A percentile compares a stretch with the other conserved stretches of the same genome.
These are phyloP conservation scores for Mirza zaza DNA, from an alignment of 2,113 vertebrate genomes.

Conservation along the genomic window DNA sequence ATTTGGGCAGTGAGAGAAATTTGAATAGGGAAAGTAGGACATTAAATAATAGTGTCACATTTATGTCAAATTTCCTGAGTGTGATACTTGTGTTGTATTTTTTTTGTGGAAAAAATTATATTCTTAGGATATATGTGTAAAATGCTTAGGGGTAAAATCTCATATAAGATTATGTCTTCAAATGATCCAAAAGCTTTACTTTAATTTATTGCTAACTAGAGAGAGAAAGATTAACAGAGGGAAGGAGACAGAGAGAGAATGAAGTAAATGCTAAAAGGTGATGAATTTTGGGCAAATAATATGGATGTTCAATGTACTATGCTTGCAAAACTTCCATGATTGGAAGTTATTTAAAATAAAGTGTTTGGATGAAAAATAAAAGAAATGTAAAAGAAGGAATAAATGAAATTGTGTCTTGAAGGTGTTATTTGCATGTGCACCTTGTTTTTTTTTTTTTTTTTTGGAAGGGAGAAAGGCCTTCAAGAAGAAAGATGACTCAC, in stretches of 20 bases:
- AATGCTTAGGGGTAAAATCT: background rate
- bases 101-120: background rate
- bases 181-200: background rate
- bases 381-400: background rate
- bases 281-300: background rate
- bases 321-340: background rate
- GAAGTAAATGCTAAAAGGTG: background rate
- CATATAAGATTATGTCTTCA: background rate
- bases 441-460: background rate
- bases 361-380: background rate
- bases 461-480: background rate
- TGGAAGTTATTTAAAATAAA: background rate
- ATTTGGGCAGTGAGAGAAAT: background rate
- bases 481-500: background rate
- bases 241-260: background rate
- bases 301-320: background rate
- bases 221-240: background rate
- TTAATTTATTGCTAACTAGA: background rate
- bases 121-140: background rate
- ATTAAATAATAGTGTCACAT: background rate
- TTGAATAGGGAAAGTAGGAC: background rate
- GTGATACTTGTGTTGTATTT: background rate
- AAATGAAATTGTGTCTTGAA: background rate
- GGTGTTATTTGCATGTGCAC: background rate
- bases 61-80: background rate